Base-by-base conservation (phyloP, 2,888 invertebrate genomes). In the Aleiodes leptofemur region DNA sequence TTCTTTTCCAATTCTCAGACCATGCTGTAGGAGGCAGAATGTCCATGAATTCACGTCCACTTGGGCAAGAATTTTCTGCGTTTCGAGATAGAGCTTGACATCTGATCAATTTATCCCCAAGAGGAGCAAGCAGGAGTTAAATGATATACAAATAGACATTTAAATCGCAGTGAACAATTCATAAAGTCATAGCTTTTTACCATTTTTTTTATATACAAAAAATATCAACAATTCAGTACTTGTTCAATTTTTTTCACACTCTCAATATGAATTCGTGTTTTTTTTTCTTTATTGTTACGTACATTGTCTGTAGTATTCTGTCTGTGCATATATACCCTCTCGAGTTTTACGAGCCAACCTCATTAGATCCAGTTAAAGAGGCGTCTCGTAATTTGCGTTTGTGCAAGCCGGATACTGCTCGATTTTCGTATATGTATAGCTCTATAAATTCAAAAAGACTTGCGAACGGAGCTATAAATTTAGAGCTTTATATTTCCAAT, bases 351-450 rank as follows among this genome's bases (percentile, higher is more conserved):
- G 74, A 69, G 74, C 61, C 56, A 64, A 55, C 74, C 69, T 74
- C 74, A 74, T 74, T 74, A 74, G 70, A 64, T 69, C 74, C 74
- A 74, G 70, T 74, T 74, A 74, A 43, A 74, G 23, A 56, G 56
- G 70, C 59, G 34, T 70, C 59, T 74, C 61, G 74, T 70, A 74
- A 74, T 74, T 74, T 59, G 59, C 74, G 59, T 74, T 74, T 64
- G 69, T 56, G 61, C 55, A 74, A 74, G 70, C 66, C 59, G 38
- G 64, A 70, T 34, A 70, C 56, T 23, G 56, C 56, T 56, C 23
- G 56, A 56, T 56, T 56, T 59, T 56, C 48, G 8, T 48, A 31
- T 31, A 31, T 31, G 8, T 48, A 31, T 31, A 31, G 48, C 71
- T 57, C 23, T 38, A 16, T 7, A 71, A 50, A 50, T 7, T 23